Conservation (phyloP, 2,113 vertebrate species). For the Chaetodon auriga region DNA sequence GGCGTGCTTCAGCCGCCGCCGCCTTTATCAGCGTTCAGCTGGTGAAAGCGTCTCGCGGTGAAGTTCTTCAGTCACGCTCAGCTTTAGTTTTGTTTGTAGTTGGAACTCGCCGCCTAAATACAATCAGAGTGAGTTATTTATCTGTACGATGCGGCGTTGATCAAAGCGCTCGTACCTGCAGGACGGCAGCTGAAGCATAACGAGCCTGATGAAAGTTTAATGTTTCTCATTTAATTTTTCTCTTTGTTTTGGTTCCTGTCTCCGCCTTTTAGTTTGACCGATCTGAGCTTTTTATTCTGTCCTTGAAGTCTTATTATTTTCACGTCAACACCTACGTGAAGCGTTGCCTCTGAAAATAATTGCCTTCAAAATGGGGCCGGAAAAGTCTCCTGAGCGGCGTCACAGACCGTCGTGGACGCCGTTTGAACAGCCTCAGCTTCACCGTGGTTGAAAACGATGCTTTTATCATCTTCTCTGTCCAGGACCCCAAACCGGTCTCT, state of each 20-base stretch:
- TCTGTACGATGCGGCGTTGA: constrained; percentile 18
- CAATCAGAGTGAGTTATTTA: neutral
- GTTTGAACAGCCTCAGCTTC: too few species aligned
- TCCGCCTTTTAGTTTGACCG: neutral
- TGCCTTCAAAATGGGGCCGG: neutral
- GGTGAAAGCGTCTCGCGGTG: neutral
- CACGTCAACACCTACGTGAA: too few species aligned
- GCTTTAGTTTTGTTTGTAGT: neutral
- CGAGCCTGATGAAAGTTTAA: constrained; percentile 14
- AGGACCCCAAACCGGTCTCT: constrained; percentile 86
- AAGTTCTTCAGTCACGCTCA: neutral
- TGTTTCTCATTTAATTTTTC: neutral
- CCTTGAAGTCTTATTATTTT: neutral
- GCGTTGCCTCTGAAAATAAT: neutral
- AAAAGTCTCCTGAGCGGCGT: neutral
- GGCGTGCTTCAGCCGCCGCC: neutral
- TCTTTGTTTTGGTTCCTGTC: neutral
- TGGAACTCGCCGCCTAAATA: neutral
- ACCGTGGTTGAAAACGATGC: too few species aligned
- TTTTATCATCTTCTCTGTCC: neutral
- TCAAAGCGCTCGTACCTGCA: constrained; percentile 32
- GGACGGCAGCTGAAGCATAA: constrained; percentile 14
- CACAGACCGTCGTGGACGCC: neutral
- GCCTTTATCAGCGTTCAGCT: constrained; percentile 12
- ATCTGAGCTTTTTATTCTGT: neutral